Evolutionary conservation across 2,113 vertebrate species (phyloP).

Genomic region (Labeo rohita): DNA sequence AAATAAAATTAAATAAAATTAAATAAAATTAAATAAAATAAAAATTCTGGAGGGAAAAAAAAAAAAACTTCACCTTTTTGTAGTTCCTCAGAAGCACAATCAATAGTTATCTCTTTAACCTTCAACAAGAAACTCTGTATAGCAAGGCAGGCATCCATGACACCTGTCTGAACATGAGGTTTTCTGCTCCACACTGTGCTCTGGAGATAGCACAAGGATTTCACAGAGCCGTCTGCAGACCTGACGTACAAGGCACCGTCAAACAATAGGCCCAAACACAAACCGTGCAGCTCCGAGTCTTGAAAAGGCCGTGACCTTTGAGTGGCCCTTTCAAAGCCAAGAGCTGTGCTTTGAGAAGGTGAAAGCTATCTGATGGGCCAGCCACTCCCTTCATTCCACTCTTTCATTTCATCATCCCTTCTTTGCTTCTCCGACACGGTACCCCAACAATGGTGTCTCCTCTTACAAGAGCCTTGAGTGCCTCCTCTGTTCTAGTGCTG

Average conservation of each 20-base stretch:
- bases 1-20: background rate
- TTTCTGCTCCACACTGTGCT: background rate
- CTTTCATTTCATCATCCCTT: constrained; percentile 39
- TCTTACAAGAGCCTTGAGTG: constrained; percentile 48
- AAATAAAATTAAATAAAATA: background rate
- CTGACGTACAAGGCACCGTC: constrained; percentile 38
- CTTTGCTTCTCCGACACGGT: constrained; percentile 33
- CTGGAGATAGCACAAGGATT: constrained; percentile 15
- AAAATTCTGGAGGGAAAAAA: background rate
- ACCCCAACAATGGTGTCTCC: constrained; percentile 42
- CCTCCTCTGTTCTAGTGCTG: constrained; percentile 39
- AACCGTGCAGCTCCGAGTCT: constrained; percentile 35
- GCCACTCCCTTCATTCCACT: constrained; percentile 52
- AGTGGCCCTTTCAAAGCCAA: constrained; percentile 51
- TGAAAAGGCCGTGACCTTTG: constrained; percentile 53
- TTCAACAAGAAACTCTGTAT: constrained; percentile 6
- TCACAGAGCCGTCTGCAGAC: constrained; percentile 10
- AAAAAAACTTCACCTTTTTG: background rate
- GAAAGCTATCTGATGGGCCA: constrained; percentile 58
- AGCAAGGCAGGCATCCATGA: background rate
- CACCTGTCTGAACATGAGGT: background rate
- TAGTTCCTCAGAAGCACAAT: background rate
- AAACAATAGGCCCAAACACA: constrained; percentile 54
- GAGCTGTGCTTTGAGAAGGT: constrained; percentile 56
- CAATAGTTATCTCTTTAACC: background rate